Base-by-base conservation (phyloP, 2,797 vertebrate genomes). In the Sparidentex hasta region DNA sequence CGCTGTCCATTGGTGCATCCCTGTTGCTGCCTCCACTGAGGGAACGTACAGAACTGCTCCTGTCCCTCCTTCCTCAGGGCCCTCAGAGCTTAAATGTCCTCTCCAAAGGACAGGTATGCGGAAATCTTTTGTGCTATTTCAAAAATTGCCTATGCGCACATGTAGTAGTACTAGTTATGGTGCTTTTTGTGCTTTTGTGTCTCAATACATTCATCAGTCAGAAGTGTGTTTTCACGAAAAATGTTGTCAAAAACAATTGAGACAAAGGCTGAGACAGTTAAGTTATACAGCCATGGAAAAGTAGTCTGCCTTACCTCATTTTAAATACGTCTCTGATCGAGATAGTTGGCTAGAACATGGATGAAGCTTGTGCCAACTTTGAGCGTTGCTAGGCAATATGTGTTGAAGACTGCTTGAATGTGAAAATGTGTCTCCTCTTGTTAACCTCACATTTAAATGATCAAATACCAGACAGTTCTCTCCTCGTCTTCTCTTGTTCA, bases 1-100 rank as follows among this genome's bases (percentile, higher is more conserved):
- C 96, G 0, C 91, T 96, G 82, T 96, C 96, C 29, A 95, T 96
- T 8, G 96, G 96, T 75, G 95, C 96, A 0, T 96, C 95, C 55
- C 89, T 96, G 74, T 88, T 96, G 86, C 90, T 96, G 88, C 96
- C 96, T 85, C 95, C 96, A 29, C 94, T 96, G 87, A 95, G 94
- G 87, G 96, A 96, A 90, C 94, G 96, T 82, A 96, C 95, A 43
- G 96, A 96, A 57, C 90, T 96, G 77, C 94, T 96, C 67, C 95
- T 96, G 76, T 96, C 95, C 48, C 95, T 96, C 76, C 93, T 96
- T 87, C 96, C 96, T 88, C 96, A 96, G 89, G 96, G 96, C 70
- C 95, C 96, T 23, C 95, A 96, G 86, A 96, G 95, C 92, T 94
- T 96, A 89, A 95, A 95, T 80, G 94, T 93, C 82, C 95, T 96